phyloP scores from a whole-genome alignment of 2,797 vertebrate species.

The Pangasius macronema region DNA sequence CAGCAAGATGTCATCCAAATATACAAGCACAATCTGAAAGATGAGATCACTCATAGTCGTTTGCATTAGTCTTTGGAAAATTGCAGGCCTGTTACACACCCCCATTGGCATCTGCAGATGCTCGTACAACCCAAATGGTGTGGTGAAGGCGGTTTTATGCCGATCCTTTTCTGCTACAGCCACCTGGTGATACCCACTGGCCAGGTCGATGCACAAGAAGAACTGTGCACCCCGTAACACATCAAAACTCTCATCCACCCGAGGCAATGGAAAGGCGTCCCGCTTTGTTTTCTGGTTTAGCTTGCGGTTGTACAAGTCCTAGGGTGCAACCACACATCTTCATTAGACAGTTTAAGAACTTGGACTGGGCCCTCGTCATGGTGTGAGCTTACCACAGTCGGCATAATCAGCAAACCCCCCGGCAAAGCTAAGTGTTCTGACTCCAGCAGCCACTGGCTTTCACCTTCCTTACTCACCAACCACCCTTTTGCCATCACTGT shows the following conservation, averaged over 20 bases:
- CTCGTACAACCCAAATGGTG: neutral
- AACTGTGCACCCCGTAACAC: neutral
- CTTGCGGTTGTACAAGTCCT: too few species aligned
- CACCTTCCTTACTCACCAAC: too few species aligned
- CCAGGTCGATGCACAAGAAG: neutral
- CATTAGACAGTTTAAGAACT: too few species aligned
- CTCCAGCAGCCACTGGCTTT: too few species aligned
- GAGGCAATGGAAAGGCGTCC: too few species aligned
- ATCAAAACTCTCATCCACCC: neutral
- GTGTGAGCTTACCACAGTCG: too few species aligned
- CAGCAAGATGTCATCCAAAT: neutral
- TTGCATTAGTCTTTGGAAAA: conserved; percentile 34
- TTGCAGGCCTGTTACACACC: neutral
- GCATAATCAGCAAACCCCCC: too few species aligned
- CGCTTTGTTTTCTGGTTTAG: too few species aligned
- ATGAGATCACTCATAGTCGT: conserved; percentile 22
- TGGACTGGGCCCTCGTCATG: too few species aligned
- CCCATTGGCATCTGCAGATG: neutral
- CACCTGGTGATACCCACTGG: neutral
- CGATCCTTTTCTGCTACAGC: neutral
- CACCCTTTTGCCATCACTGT: too few species aligned
- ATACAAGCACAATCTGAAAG: conserved; percentile 33
- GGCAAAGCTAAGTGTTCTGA: too few species aligned
- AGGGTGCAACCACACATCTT: too few species aligned
- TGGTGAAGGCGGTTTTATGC: neutral